Evolutionary conservation across 2,888 invertebrate species (phyloP).

Genomic region (Agrochola macilenta): DNA sequence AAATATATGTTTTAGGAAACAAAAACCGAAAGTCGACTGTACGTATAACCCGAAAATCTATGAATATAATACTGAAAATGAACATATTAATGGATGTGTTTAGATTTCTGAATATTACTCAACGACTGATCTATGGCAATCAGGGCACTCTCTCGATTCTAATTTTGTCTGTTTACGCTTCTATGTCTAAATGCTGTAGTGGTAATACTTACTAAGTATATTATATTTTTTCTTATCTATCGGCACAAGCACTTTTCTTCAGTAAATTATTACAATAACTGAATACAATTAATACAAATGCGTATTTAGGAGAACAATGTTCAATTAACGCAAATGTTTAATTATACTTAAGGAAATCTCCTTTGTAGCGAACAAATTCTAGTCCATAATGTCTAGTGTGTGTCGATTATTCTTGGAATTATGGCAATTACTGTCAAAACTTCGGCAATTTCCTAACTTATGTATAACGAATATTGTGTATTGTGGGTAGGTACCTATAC

Average conservation of each 20-base stretch:
- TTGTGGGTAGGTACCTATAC: conserved; percentile 60
- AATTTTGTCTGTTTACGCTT: background rate
- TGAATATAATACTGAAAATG: background rate
- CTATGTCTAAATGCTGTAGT: background rate
- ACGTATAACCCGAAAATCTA: conserved; percentile 7
- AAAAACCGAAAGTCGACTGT: background rate
- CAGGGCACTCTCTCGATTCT: background rate
- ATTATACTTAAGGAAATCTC: conserved; percentile 33
- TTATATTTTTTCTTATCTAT: conserved; percentile 9
- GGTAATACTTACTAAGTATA: background rate
- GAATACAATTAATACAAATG: conserved; percentile 37
- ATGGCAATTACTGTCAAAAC: conserved; percentile 77
- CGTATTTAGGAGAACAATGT: conserved; percentile 25
- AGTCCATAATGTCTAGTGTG: conserved; percentile 48
- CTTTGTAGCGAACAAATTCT: conserved; percentile 38
- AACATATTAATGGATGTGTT: background rate
- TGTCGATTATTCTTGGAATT: conserved; percentile 65
- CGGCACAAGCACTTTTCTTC: conserved; percentile 6
- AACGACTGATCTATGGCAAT: background rate
- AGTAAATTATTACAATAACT: conserved; percentile 11
- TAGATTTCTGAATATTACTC: background rate
- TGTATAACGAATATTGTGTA: conserved; percentile 70
- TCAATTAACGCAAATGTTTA: conserved; percentile 23
- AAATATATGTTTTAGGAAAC: background rate
- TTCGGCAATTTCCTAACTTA: conserved; percentile 73